Base-by-base conservation (phyloP, 2,113 vertebrate genomes). In the Albula glossodonta region DNA sequence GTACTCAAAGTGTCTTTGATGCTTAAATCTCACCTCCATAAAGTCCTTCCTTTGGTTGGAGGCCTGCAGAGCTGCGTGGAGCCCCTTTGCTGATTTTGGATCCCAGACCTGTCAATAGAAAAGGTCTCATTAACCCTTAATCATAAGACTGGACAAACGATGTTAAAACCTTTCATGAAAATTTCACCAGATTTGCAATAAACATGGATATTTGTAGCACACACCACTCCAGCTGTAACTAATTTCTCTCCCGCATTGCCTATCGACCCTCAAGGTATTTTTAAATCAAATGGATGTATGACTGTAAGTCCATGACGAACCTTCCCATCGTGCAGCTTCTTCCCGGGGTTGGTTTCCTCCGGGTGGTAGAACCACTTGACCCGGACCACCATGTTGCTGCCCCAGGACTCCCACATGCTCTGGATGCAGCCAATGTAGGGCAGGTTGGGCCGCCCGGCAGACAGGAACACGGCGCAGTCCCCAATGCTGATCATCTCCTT, bases 321-420 rank as follows among this genome's bases (percentile, higher is more conserved):
- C 97, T 99, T 99, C 94, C 97, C 97, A 91, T 99, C 97, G 0
- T 97, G 96, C 86, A 99, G 96, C 85, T 99, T 99, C 93, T 97
- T 98, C 84, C 97, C 98, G 0, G 98, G 98, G 92, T 98, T 99
- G 31, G 98, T 99, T 93, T 99, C 98, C 90, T 99, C 98, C 0
- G 98, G 98, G 85, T 99, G 98, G 83, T 99, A 99, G 92, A 99
- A 99, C 98, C 98, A 99, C 90, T 99, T 99, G 87, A 99, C 98
- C 0, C 98, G 93, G 83, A 99, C 98, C 87, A 99, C 98, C 98
- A 99, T 99, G 94, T 99, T 99, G 95, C 96, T 99, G 63, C 98
- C 98, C 98, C 98, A 99, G 0, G 98, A 99, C 89, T 99, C 98
- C 98, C 98, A 99, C 98, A 99, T 99, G 94, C 98, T 99, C 95